Base-by-base conservation (phyloP, 2,797 vertebrate species). In the Poecile montanus region DNA sequence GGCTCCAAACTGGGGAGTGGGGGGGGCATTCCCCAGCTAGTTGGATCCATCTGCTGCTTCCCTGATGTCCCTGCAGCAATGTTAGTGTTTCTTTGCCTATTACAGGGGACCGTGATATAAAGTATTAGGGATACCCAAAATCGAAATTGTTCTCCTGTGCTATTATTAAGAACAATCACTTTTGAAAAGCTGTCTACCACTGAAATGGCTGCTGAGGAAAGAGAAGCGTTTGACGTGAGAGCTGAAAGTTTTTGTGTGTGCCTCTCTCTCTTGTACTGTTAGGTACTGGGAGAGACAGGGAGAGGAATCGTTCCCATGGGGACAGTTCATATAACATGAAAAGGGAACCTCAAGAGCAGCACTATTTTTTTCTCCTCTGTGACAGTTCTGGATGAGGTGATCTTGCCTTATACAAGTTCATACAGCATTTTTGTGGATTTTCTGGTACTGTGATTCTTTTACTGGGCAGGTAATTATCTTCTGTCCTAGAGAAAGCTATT, bases 401-500 rank as follows among this genome's bases (percentile, higher is more conserved):
- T 82, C 63, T 61, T 65, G 23, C 47, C 50, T 80, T 75, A 22
- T 15, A 38, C 6, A 58, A 66, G 58, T 75, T 88, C 17, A 10
- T 85, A 56, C 7, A 83, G 29, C 21, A 80, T 85, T 89, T 92
- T 21, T 57, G 22, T 80, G 68, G 2, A 48, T n/a, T 91, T 95
- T 91, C 68, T 87, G 79, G 54, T 50, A 26, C 22, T 75, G 53
- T 38, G 32, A 91, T 79, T 66, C 78, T 93, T 96, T 95, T 91
- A 72, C 61, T 85, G 89, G 61, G 68, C 93, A 87, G 29, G 44
- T 70, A 85, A 88, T 88, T 97, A 94, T 84, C 82, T 65, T 63
- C 48, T 48, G 58, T 91, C 78, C 88, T 95, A 94, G 90, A 84
- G 95, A 95, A 82, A 91, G 63, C 84, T 95, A 91, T 95, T 92